Evolutionary conservation across 2,113 vertebrate genomes (phyloP).

Genomic region (Fregata magnificens): DNA sequence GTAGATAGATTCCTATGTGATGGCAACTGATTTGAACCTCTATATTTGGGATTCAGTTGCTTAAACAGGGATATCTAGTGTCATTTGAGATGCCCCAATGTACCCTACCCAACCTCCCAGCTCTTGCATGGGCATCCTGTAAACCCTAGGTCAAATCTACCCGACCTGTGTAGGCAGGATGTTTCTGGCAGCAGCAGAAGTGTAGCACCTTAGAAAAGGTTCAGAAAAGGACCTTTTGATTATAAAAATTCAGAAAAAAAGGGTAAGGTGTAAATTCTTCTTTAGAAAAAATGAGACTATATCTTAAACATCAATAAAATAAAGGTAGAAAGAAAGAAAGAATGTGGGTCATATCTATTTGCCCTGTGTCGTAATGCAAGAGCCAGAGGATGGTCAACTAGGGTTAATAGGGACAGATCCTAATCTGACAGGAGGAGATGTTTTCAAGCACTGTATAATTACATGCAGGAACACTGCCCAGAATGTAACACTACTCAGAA

Average conservation of each 20-base stretch:
- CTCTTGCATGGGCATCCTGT: not conserved
- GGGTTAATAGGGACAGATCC: not conserved
- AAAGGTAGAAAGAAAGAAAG: not conserved
- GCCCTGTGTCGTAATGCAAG: not conserved
- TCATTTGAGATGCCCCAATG: not conserved
- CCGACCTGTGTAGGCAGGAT: not conserved
- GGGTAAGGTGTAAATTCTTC: not conserved
- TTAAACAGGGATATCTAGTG: not conserved
- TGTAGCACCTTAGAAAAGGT: not conserved
- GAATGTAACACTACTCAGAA: not conserved
- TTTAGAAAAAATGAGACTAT: not conserved
- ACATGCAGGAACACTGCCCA: not conserved
- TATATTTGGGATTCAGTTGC: not conserved
- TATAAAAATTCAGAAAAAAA: not conserved
- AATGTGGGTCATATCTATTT: not conserved
- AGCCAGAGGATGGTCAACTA: not conserved
- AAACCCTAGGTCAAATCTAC: not conserved
- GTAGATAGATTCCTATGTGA: not conserved
- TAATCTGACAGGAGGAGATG: not conserved
- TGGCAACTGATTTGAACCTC: not conserved
- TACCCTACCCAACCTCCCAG: not conserved
- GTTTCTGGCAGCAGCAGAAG: not conserved
- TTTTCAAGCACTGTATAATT: not conserved
- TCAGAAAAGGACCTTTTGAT: not conserved
- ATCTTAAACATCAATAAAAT: not conserved